Evolutionary conservation across 2,113 vertebrate genomes (phyloP).

Genomic region (Dinomys branickii): DNA sequence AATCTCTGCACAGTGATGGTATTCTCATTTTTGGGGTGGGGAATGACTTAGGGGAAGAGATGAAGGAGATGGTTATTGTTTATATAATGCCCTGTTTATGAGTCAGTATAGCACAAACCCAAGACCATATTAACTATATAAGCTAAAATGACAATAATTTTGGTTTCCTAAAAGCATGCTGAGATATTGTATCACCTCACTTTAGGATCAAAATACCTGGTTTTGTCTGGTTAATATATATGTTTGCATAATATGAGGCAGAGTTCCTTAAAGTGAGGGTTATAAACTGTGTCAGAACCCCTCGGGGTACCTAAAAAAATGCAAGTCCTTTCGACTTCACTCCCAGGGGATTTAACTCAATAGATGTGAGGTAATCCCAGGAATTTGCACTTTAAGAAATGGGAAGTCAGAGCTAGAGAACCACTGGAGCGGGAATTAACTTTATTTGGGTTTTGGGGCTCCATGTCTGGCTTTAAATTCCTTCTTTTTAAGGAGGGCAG

Average conservation of each 20-base stretch:
- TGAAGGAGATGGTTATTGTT: background rate
- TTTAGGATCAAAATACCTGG: background rate
- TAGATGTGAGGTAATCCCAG: background rate
- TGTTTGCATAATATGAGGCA: background rate
- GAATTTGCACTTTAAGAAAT: constrained; percentile 37
- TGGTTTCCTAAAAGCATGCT: background rate
- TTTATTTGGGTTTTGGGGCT: constrained; percentile 30
- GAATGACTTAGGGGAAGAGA: too few species aligned
- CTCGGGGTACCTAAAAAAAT: background rate
- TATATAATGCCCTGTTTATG: background rate
- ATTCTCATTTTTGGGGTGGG: fast-evolving
- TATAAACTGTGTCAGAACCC: background rate
- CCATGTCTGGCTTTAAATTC: constrained; percentile 46
- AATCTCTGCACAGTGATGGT: too few species aligned
- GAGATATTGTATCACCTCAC: constrained; percentile 38
- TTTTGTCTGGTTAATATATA: background rate
- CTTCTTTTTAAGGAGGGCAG: constrained; percentile 36
- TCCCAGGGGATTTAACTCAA: constrained; percentile 5
- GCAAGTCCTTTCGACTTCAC: background rate
- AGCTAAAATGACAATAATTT: background rate
- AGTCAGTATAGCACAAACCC: background rate
- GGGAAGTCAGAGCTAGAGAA: background rate
- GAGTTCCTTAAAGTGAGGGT: background rate
- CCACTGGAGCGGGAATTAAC: background rate
- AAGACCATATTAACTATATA: background rate